These are phyloP conservation scores for Pissodes strobi DNA, from an alignment of 1,140 invertebrate species.

Conservation along the genomic window DNA sequence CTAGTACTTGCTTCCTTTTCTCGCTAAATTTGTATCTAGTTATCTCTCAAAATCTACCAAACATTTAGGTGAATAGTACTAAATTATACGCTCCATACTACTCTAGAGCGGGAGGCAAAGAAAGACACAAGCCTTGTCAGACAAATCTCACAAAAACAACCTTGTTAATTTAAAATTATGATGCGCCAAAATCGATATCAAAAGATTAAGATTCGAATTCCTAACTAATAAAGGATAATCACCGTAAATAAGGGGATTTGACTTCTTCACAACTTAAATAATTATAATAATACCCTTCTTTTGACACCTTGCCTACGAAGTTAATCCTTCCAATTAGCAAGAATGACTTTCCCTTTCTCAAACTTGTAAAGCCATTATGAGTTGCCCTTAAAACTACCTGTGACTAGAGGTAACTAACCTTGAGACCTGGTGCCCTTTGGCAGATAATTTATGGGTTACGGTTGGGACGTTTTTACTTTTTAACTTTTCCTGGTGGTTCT, in stretches of 20 bases:
- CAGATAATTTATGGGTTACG: not conserved
- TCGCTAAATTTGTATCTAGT: too few relatives aligned
- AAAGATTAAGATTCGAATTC: constrained; percentile 11
- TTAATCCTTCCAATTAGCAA: constrained; percentile 29
- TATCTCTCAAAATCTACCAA: too few relatives aligned
- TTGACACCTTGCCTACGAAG: constrained; percentile 22
- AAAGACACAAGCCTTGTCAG: too few relatives aligned
- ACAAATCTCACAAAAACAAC: too few relatives aligned
- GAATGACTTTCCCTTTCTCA: constrained; percentile 22
- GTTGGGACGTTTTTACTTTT: too few relatives aligned
- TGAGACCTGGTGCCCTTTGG: not conserved
- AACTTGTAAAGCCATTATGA: not conserved
- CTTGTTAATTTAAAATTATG: constrained; percentile 29
- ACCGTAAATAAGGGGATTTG: constrained; percentile 26
- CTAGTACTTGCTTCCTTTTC: too few relatives aligned
- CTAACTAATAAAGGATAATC: constrained; percentile 23
- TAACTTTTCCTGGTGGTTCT: too few relatives aligned
- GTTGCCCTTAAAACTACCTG: constrained; percentile 26
- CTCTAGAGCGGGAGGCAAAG: too few relatives aligned
- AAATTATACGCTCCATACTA: too few relatives aligned
- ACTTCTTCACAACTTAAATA: constrained; percentile 13
- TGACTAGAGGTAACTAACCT: not conserved
- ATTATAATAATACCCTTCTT: constrained; percentile 29
- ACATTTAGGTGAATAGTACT: too few relatives aligned
- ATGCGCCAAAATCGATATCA: constrained; percentile 16